Base-by-base conservation (phyloP, 2,888 invertebrate species). In the Drosophila demipolita region DNA sequence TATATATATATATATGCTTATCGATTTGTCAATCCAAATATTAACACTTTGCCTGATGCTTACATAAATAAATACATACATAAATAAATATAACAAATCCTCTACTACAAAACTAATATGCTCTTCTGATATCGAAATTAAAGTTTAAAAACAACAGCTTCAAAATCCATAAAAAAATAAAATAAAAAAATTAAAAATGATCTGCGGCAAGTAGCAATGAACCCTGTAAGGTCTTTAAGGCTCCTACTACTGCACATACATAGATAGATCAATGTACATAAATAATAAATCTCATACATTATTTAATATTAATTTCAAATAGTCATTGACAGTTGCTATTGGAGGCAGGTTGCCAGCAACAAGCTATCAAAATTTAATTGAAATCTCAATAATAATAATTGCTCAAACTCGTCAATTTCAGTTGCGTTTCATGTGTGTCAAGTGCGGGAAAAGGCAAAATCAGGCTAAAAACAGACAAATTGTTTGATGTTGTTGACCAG, bases 191-290 rank as follows among this genome's bases (percentile, higher is more conserved):
- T 4, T 8, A 8, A 67, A 68, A 63, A 33, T 75, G 66, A 83
- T 79, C 73, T 80, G 85, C 87, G 89, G 74, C 81, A 79, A 78
- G 84, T 85, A 87, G 88, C 86, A 89, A 86, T 89, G 88, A 86
- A 87, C 87, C 88, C 71, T 75, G 74, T 82, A 83, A 88, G 87
- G 87, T 89, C 90, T 80, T 61, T 23, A 45, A 45, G 81, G 73
- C 84, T 80, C 75, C 66, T 78, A 40, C 50, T 29, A 29, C 29
- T 29, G 32, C 26, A 60, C 32, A n/a, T 55, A 66, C 63, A 40
- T 68, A 60, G 66, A 66, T 61, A 15, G 1, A 23, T 45, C 23
- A 15, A 23, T 45, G 45, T 45, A 45, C 23, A 45, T 45, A 45
- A 45, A 70, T 70, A 62, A 73, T 71, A 75, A 78, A 84, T 71